Evolutionary conservation across 1,140 invertebrate genomes (phyloP).

Genomic region (Helicoverpa zea): DNA sequence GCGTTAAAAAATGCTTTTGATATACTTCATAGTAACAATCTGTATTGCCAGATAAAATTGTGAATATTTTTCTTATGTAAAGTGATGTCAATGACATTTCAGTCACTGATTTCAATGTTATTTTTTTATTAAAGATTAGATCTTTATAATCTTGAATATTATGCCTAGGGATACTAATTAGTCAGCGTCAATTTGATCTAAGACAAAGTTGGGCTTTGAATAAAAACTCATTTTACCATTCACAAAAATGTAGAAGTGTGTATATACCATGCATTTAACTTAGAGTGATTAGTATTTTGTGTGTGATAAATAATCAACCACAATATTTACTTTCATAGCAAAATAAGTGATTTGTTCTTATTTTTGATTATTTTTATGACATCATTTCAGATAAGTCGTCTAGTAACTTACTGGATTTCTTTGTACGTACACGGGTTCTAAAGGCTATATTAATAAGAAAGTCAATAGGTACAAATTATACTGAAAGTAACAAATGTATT

Average conservation of each 20-base stretch:
- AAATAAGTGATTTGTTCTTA: constrained; percentile 79
- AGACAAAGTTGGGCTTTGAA: constrained; percentile 73
- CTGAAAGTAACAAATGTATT: constrained; percentile 63
- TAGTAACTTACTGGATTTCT: constrained; percentile 80
- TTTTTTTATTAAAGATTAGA: constrained; percentile 83
- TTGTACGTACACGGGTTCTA: constrained; percentile 83
- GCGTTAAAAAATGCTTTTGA: constrained; percentile 75
- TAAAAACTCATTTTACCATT: constrained; percentile 70
- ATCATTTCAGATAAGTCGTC: constrained; percentile 77
- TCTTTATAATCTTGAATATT: constrained; percentile 80
- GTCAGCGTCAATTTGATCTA: constrained; percentile 71
- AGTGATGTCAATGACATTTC: constrained; percentile 83
- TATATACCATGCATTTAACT: constrained; percentile 85
- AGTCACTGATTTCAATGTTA: constrained; percentile 81
- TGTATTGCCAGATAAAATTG: constrained; percentile 87
- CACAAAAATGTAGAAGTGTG: constrained; percentile 75
- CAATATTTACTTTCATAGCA: constrained; percentile 79
- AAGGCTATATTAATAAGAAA: constrained; percentile 71
- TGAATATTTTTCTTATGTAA: constrained; percentile 86
- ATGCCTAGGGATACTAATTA: constrained; percentile 75
- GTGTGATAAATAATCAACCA: constrained; percentile 75
- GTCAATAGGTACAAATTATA: constrained; percentile 80
- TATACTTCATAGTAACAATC: constrained; percentile 80
- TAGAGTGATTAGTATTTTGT: constrained; percentile 80
- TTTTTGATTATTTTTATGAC: constrained; percentile 79